Evolutionary conservation across 2,888 invertebrate species (phyloP), one percentile per base, ranked within the genome.

Genomic region (Ophion ellenae): DNA sequence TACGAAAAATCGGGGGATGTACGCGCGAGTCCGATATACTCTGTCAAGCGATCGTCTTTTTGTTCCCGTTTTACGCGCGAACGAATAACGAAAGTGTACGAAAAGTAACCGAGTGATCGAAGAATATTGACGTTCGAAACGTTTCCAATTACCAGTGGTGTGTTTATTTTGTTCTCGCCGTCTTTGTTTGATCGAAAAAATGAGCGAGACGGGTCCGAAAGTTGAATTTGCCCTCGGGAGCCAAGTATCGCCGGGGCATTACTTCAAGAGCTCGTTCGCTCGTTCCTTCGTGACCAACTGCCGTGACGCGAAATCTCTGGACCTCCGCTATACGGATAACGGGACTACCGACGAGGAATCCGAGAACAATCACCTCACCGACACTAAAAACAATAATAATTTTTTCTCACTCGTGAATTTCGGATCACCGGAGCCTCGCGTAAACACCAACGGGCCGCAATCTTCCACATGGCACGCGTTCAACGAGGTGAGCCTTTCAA

Each of bases 181-280:
- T 57, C 17, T 36, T 61, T 28, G 17, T 57, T 64, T 2, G 17
- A 6, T 24, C 32, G 32, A 63, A 57, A 85, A 87, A 83, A 92
- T 91, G 91, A 84, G 85, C 70, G 90, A 91, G 11, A 84, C 83
- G 57, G 76, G 70, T 61, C 89, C 90, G 63, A 92, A 89, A 87
- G 89, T 93, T 79, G 90, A 93, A 84, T 93, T 93, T 81, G 92
- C 90, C 61, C 89, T 94, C 66, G 94, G 93, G 32, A 93, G 91
- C 85, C 91, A 92, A 85, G 92, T 93, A 78, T 92, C 93, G 17
- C 92, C 94, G 75, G 94, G 94, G 59, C 94, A 95, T 86, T 94
- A 94, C 88, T 95, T 95, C 90, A 95, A 95, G 92, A 95, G 95
- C 91, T 94, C 94, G 84, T 95, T 95, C 91, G 95, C 95, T 69